Base-by-base conservation (phyloP, 2,797 vertebrate genomes). In the Pempheris klunzingeri region DNA sequence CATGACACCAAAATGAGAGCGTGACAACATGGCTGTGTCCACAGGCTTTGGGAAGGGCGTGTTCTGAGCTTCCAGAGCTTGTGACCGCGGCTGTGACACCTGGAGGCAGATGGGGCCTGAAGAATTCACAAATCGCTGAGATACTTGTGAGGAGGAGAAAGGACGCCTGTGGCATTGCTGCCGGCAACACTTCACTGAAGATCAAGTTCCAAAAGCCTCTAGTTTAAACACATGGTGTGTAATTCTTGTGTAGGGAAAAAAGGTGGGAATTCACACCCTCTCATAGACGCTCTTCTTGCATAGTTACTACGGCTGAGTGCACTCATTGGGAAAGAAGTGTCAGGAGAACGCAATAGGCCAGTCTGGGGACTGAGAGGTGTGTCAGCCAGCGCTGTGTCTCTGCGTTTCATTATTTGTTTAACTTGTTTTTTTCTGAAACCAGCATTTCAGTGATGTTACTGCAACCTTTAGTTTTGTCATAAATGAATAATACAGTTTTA, bases 271-370 rank as follows among this genome's bases (percentile, higher is more conserved):
- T 63, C 61, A 70, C 59, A 17, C 69, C 72, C 41, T 70, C 53
- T 50, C 24, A 36, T 9, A 49, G 72, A 74, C 80, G 76, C 69
- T 69, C 57, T 30, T 59, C 34, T 30, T 57, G 57, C 80, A 82
- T 83, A 83, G 73, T 61, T 85, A 46, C 59, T 49, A 39, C 34
- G 69, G 79, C 71, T 78, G 68, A 77, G 71, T 75, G 58, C 43
- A 52, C 65, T 58, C 80, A 87, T 5, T 39, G 18, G 4, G 47
- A 18, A 36, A 49, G 28, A 61, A 55, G 15, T 7, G 9, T 22
- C 32, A 34, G 71, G 47, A 44, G 18, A 50, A 54, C 38, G 44
- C 28, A 9, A 24, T 54, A 57, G n/a, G 46, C 28, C 62, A n/a
- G 20, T 15, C 13, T 52, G 50, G 36, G 61, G 26, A 43, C 32